Conservation (phyloP, 2,888 invertebrate species). For the Alsophila aescularia region DNA sequence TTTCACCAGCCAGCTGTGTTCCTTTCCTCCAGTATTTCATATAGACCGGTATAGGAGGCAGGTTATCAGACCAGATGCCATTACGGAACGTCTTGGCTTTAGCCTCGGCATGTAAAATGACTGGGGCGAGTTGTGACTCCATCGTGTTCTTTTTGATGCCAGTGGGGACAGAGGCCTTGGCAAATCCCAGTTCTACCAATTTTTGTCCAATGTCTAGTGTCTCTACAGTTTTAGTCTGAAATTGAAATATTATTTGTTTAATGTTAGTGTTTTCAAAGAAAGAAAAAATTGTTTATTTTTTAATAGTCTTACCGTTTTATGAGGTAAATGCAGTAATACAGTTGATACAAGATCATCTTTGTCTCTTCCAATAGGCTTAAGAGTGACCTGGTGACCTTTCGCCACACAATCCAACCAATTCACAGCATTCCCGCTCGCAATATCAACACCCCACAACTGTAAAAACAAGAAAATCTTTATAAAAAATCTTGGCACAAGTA, state of each 20-base stretch:
- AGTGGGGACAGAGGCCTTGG: slow-evolving; percentile 66
- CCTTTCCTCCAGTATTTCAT: slow-evolving; percentile 71
- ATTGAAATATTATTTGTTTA: slow-evolving; percentile 36
- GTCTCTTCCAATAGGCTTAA: slow-evolving; percentile 75
- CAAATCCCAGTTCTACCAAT: slow-evolving; percentile 78
- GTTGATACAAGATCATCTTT: slow-evolving; percentile 75
- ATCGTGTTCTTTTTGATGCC: slow-evolving; percentile 66
- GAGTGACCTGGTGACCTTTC: slow-evolving; percentile 72
- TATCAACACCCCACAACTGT: slow-evolving; percentile 80
- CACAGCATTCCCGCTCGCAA: slow-evolving; percentile 80
- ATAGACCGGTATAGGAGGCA: slow-evolving; percentile 71
- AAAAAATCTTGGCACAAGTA: slow-evolving; percentile 36
- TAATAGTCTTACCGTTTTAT: slow-evolving; percentile 59
- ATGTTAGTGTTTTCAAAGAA: slow-evolving; percentile 9
- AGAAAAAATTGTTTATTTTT: neutral
- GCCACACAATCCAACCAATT: slow-evolving; percentile 85
- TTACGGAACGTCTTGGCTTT: slow-evolving; percentile 67
- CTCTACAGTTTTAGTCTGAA: slow-evolving; percentile 71
- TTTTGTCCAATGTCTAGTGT: slow-evolving; percentile 74
- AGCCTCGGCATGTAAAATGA: slow-evolving; percentile 69
- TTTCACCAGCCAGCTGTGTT: slow-evolving; percentile 48
- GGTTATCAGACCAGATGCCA: slow-evolving; percentile 76
- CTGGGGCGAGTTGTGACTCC: slow-evolving; percentile 69
- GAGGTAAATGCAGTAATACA: slow-evolving; percentile 74
- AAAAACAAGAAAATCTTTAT: slow-evolving; percentile 37